Conservation (phyloP, 1,140 invertebrate genomes). For the Penaeus japonicus region DNA sequence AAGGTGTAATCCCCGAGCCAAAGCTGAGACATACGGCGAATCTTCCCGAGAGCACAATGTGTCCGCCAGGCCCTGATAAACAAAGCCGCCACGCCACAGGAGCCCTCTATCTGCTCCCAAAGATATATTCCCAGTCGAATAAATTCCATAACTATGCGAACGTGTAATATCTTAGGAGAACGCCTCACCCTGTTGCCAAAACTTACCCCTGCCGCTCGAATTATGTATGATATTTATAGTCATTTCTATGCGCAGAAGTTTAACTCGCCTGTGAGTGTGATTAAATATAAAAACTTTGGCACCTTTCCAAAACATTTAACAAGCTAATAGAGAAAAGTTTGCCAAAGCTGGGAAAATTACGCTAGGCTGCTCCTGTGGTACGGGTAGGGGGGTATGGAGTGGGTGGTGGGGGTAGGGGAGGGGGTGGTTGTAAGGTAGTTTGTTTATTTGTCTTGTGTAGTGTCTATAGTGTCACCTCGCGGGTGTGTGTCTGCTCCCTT, state of each 20-base stretch:
- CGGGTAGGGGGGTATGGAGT: neutral
- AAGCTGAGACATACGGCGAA: too few relatives aligned
- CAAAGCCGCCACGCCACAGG: neutral
- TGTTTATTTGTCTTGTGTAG: too few relatives aligned
- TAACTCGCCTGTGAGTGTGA: slow-evolving; percentile 50
- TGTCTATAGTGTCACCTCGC: too few relatives aligned
- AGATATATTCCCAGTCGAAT: slow-evolving; percentile 19
- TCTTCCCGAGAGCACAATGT: too few relatives aligned
- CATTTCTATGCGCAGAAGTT: slow-evolving; percentile 53
- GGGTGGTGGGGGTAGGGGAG: neutral
- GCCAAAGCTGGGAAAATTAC: slow-evolving; percentile 51
- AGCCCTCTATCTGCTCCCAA: slow-evolving; percentile 31
- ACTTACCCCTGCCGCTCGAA: slow-evolving; percentile 17
- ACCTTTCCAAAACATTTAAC: slow-evolving; percentile 56
- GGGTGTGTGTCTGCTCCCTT: too few relatives aligned
- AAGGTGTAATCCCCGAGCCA: too few relatives aligned
- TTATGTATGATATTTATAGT: slow-evolving; percentile 53
- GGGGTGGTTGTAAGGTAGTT: neutral
- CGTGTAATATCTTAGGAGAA: slow-evolving; percentile 20
- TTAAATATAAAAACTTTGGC: slow-evolving; percentile 57
- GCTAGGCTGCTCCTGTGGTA: neutral
- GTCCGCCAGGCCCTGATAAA: too few relatives aligned
- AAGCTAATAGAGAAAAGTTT: slow-evolving; percentile 55
- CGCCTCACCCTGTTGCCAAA: neutral
- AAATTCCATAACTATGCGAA: neutral